Evolutionary conservation across 2,888 invertebrate genomes (phyloP), one percentile per base, ranked within the genome.

Genomic region (Pemphredon lugubris): DNA sequence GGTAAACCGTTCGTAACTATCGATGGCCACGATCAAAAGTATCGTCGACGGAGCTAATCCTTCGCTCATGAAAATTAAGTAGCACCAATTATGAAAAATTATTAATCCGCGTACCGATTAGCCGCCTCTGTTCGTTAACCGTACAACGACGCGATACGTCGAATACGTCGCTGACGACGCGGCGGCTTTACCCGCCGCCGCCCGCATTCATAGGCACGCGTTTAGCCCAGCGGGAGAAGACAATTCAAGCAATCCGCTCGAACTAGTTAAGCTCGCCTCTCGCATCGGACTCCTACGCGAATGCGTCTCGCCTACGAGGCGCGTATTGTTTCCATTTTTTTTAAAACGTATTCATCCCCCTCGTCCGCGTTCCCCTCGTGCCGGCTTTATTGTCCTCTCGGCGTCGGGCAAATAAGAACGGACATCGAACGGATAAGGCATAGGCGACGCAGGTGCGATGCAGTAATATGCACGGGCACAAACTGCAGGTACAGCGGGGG

Each of bases 361-460:
- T 3, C 3, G 7, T n/a, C 5, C 0, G n/a, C 47, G 21, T 26
- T 30, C 26, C 26, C 14, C 14, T 9, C 23, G 11, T 16, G 23
- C 6, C 5, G 14, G 40, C 4, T 18, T 20, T 13, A 34, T n/a
- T 34, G 20, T 37, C 50, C 9, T 1, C 14, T 26, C 5, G 2
- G 37, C 18, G 18, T 13, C 26, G 42, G 30, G 58, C 40, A 59
- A 68, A 65, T 58, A 60, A 55, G 48, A 65, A 55, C 26, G 40
- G 39, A 50, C 60, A 37, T 47, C 45, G 70, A 32, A 39, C 57
- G 61, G 30, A 48, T 71, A 66, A 72, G 42, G 57, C 47, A 47
- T 44, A 59, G 23, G n/a, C 30, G 16, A 39, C 64, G 64, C 64
- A 74, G 73, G 73, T 73, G 74, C 59, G 68, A 51, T 40, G 67